Percentiles rank a stretch among this genome's conserved stretches.
Conservation (phyloP, 92 coral and sea anemone genomes). For the Epizoanthus rinbou region DNA sequence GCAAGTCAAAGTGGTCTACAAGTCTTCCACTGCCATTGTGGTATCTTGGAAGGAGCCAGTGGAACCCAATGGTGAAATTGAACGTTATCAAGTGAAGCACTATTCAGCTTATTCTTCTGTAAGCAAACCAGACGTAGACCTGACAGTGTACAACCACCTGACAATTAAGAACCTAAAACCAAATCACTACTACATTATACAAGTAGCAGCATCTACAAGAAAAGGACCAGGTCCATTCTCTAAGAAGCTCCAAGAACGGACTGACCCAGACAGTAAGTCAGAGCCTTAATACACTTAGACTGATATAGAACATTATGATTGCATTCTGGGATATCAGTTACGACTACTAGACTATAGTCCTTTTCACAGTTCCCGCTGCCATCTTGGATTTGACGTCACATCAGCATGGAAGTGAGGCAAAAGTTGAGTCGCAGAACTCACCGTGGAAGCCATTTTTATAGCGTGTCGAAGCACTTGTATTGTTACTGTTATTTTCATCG, state of each 20-base stretch:
- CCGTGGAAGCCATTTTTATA: too few species aligned
- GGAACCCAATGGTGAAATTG: constrained; percentile 60
- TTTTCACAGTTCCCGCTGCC: too few species aligned
- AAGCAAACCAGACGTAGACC: background rate
- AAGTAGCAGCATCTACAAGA: constrained; percentile 44
- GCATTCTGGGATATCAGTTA: too few species aligned
- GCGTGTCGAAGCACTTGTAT: too few species aligned
- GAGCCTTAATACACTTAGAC: too few species aligned
- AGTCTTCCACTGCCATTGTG: constrained; percentile 43
- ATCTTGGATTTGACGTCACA: too few species aligned
- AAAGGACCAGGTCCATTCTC: constrained; percentile 64
- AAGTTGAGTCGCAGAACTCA: too few species aligned
- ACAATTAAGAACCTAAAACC: constrained; percentile 53
- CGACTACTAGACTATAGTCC: too few species aligned
- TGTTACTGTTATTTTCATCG: too few species aligned
- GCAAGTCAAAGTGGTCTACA: constrained; percentile 37
- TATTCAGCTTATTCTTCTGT: constrained; percentile 9
- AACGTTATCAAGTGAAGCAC: constrained; percentile 43
- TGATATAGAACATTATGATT: too few species aligned
- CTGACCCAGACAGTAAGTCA: constrained; percentile 57
- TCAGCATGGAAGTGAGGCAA: too few species aligned
- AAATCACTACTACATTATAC: constrained; percentile 45
- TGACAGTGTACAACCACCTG: background rate
- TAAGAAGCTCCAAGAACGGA: constrained; percentile 1
- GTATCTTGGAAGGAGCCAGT: constrained; percentile 72